phyloP scores from a whole-genome alignment of 2,888 invertebrate species.

The Chrysodeixis includens region DNA sequence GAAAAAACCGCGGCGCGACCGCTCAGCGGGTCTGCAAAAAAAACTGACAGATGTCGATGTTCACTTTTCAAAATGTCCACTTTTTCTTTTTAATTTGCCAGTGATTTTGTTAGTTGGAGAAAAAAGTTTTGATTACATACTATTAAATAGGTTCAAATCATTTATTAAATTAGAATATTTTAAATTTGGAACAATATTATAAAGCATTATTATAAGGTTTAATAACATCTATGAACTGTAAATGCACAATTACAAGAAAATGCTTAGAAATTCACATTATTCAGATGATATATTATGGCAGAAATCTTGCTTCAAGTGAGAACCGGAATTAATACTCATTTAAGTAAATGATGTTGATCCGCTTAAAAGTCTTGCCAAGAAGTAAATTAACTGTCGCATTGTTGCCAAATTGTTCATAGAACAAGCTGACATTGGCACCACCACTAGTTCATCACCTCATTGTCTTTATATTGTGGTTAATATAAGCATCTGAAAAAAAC shows the following conservation, averaged over 20 bases:
- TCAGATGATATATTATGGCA: background rate
- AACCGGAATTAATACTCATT: background rate
- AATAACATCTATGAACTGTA: too few relatives aligned
- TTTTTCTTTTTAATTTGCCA: slow-evolving; percentile 37
- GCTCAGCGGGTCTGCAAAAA: slow-evolving; percentile 53
- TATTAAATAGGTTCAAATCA: background rate
- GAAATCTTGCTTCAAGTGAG: background rate
- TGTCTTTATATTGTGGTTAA: background rate
- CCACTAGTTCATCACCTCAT: background rate
- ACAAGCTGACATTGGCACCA: background rate
- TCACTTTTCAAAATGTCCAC: slow-evolving; percentile 62
- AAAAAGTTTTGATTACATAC: slow-evolving; percentile 6
- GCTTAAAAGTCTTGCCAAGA: background rate
- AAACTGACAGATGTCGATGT: slow-evolving; percentile 69
- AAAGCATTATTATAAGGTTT: too few relatives aligned
- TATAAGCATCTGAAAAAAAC: too few relatives aligned
- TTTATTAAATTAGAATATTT: too few relatives aligned
- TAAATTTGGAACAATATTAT: too few relatives aligned
- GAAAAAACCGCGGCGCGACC: slow-evolving; percentile 58
- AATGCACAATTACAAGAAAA: too few relatives aligned
- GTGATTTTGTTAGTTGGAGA: background rate
- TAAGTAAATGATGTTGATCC: background rate
- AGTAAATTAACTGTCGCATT: background rate
- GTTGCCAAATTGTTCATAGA: background rate
- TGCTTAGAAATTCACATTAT: background rate